These are phyloP conservation scores for Drusus annulatus DNA, from an alignment of 1,140 invertebrate genomes.

Conservation along the genomic window DNA sequence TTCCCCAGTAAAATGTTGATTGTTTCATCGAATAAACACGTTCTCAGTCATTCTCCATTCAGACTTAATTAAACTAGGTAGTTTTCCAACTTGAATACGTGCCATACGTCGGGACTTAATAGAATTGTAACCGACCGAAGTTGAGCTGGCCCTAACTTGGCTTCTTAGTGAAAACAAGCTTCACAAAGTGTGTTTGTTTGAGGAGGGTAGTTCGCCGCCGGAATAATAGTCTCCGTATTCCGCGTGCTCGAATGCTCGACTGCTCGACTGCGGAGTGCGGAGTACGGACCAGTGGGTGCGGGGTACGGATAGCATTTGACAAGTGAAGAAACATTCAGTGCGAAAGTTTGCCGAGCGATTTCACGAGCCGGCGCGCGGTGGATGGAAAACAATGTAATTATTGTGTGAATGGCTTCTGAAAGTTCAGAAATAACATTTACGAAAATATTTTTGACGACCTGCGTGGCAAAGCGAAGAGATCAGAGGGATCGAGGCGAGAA, in stretches of 20 bases:
- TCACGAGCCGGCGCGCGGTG: not conserved
- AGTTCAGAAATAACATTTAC: too few relatives aligned
- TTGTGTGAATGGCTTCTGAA: not conserved
- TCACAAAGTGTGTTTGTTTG: slow-evolving; percentile 28
- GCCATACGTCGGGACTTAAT: slow-evolving; percentile 23
- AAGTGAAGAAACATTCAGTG: slow-evolving; percentile 24
- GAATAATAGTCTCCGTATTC: slow-evolving; percentile 26
- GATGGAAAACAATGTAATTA: not conserved
- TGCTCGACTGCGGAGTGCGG: too few relatives aligned
- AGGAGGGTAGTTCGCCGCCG: slow-evolving; percentile 23
- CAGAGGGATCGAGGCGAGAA: too few relatives aligned
- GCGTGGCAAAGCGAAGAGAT: too few relatives aligned
- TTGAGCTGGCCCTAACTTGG: slow-evolving; percentile 5
- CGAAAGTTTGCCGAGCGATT: slow-evolving; percentile 19
- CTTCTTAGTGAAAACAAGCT: slow-evolving; percentile 37
- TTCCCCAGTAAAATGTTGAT: too few relatives aligned
- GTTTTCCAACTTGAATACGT: slow-evolving; percentile 6
- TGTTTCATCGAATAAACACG: not conserved
- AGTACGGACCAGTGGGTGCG: too few relatives aligned
- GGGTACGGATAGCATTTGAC: slow-evolving; percentile 30
- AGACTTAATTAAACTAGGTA: slow-evolving; percentile 4
- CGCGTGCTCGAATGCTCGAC: too few relatives aligned
- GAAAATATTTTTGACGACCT: too few relatives aligned
- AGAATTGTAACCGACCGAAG: slow-evolving; percentile 13
- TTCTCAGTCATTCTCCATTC: slow-evolving; percentile 1